A percentile compares a stretch with the other conserved stretches of the same genome.
Evolutionary conservation across 2,888 invertebrate species (phyloP).

Genomic region (Labia minor): DNA sequence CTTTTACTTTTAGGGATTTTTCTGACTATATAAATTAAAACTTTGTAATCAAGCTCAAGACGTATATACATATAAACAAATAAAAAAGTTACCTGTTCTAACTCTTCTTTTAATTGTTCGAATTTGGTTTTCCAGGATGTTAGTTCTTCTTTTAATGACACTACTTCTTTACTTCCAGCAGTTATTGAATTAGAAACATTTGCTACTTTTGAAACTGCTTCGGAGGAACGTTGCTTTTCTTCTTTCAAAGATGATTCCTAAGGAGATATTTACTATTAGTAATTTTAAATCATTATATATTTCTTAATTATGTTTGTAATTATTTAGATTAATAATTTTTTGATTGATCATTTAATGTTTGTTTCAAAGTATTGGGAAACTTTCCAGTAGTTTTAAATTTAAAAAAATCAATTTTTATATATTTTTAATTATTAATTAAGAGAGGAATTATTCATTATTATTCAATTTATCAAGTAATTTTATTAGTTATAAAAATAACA

Average conservation of each 20-base stretch:
- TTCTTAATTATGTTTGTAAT: background rate
- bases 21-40: background rate
- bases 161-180: constrained; percentile 28
- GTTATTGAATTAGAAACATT: constrained; percentile 31
- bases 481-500: too few species aligned
- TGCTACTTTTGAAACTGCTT: constrained; percentile 32
- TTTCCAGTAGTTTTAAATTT: too few species aligned
- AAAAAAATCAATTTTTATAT: too few species aligned
- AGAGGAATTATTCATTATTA: too few species aligned
- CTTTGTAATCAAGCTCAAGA: background rate
- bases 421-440: too few species aligned
- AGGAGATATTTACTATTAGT: constrained; percentile 8
- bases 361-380: background rate
- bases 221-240: constrained; percentile 38
- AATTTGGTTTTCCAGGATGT: constrained; percentile 35
- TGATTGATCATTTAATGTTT: too few species aligned
- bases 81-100: constrained; percentile 35
- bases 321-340: too few species aligned
- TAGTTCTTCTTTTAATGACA: constrained; percentile 31
- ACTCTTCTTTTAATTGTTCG: constrained; percentile 31
- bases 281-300: background rate
- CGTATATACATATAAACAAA: background rate
- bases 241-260: constrained; percentile 42
- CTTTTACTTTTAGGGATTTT: constrained; percentile 34
- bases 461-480: too few species aligned